Conservation (phyloP, 2,888 invertebrate genomes). For the Gibbula magus region DNA sequence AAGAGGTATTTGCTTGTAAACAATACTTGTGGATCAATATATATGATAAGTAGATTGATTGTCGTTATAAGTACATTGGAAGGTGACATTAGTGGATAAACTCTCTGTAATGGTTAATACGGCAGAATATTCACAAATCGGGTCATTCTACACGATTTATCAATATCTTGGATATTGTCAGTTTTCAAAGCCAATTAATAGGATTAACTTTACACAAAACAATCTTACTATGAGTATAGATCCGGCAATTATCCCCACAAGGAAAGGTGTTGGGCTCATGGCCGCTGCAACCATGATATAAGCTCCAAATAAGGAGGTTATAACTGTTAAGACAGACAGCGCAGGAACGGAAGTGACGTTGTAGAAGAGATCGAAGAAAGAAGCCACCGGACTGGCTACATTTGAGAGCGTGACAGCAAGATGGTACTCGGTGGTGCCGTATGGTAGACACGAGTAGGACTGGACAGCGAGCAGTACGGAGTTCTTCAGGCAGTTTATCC, state of each 20-base stretch:
- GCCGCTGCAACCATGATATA: conserved; percentile 84
- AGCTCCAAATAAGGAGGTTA: conserved; percentile 78
- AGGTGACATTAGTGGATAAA: too few relatives aligned
- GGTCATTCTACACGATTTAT: too few relatives aligned
- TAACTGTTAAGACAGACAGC: conserved; percentile 57
- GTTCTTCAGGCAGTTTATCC: conserved; percentile 84
- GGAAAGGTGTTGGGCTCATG: conserved; percentile 82
- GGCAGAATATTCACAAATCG: too few relatives aligned
- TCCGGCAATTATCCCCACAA: conserved; percentile 80
- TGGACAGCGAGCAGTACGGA: conserved; percentile 88
- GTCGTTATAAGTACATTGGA: too few relatives aligned
- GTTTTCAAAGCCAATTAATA: too few relatives aligned
- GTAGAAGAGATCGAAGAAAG: conserved; percentile 79
- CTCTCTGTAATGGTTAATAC: too few relatives aligned
- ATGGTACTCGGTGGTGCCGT: conserved; percentile 86
- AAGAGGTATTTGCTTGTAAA: too few relatives aligned
- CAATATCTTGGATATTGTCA: too few relatives aligned
- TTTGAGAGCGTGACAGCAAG: conserved; percentile 84
- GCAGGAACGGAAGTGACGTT: conserved; percentile 56
- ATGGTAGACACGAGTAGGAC: conserved; percentile 88
- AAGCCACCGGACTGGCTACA: conserved; percentile 88
- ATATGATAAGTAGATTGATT: too few relatives aligned
- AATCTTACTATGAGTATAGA: conserved; percentile 81
- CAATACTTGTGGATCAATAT: too few relatives aligned
- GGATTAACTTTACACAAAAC: not conserved